Percentiles rank a stretch among this genome's conserved stretches.
phyloP scores from a whole-genome alignment of 2,113 vertebrate genomes.

The Numenius arquata region DNA sequence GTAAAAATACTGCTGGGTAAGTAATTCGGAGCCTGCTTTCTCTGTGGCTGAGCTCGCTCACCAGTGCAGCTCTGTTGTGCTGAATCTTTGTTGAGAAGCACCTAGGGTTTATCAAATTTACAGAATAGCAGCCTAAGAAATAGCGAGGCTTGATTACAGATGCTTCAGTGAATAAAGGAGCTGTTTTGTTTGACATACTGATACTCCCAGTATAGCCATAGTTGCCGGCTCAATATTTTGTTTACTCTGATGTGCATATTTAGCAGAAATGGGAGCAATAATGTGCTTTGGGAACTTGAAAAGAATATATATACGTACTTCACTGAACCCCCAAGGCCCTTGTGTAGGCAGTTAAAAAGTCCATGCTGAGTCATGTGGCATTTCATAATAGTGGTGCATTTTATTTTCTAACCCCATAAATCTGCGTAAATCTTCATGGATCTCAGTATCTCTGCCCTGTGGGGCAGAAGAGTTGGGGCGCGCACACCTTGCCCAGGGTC shows the following conservation, averaged over 20 bases:
- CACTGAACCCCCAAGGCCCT: background rate
- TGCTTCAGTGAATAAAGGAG: constrained; percentile 35
- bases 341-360: background rate
- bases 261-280: constrained; percentile 6
- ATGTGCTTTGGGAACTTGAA: background rate
- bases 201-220: background rate
- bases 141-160: constrained; percentile 19
- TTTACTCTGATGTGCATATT: constrained; percentile 30
- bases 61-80: background rate
- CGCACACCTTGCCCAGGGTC: background rate
- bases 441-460: background rate
- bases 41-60: background rate
- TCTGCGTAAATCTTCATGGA: background rate
- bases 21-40: background rate
- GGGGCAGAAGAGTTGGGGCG: background rate
- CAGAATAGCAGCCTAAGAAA: constrained; percentile 33
- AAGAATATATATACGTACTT: background rate
- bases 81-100: constrained; percentile 14
- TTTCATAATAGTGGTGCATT: background rate
- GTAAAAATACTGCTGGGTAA: constrained; percentile 11
- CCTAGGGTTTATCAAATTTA: constrained; percentile 21
- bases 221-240: constrained; percentile 27
- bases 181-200: constrained; percentile 11
- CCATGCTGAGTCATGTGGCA: background rate
- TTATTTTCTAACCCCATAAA: constrained; percentile 4